A percentile compares a stretch with the other conserved stretches of the same genome.
phyloP scores from a whole-genome alignment of 2,888 invertebrate species.

The Caenorhabditis japonica region DNA sequence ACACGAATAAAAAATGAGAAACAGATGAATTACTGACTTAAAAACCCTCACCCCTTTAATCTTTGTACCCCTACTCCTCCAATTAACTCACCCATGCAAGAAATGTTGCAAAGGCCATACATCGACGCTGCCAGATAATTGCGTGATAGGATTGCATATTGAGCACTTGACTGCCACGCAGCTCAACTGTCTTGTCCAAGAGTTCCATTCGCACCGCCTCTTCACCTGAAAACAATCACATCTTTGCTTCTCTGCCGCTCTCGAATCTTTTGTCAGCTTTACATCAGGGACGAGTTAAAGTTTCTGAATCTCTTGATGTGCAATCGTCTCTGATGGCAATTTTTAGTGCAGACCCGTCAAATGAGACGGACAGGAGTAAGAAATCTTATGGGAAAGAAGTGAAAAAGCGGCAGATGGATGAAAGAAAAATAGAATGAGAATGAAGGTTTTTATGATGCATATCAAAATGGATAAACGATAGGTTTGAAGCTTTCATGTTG shows the following conservation, averaged over 20 bases:
- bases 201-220: slow-evolving; percentile 65
- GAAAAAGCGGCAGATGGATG: slow-evolving; percentile 17
- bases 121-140: slow-evolving; percentile 66
- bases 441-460: slow-evolving; percentile 16
- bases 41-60: too few relatives aligned
- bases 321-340: slow-evolving; percentile 26
- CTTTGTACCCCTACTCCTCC: too few relatives aligned
- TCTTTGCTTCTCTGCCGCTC: slow-evolving; percentile 34
- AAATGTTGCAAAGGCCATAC: slow-evolving; percentile 55
- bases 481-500: neutral
- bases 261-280: slow-evolving; percentile 22
- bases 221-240: slow-evolving; percentile 52
- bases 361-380: too few relatives aligned
- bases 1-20: too few relatives aligned
- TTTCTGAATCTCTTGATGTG: slow-evolving; percentile 14
- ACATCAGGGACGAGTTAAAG: slow-evolving; percentile 39
- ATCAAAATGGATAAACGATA: neutral
- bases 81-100: slow-evolving; percentile 61
- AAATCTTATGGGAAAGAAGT: slow-evolving; percentile 14
- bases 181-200: slow-evolving; percentile 73
- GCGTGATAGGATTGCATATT: slow-evolving; percentile 70
- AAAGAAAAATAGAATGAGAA: neutral
- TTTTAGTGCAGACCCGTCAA: slow-evolving; percentile 27
- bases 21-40: too few relatives aligned
- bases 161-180: slow-evolving; percentile 69